These are phyloP conservation scores for Tachyglossus aculeatus DNA, from an alignment of 2,797 vertebrate species.

Conservation along the genomic window DNA sequence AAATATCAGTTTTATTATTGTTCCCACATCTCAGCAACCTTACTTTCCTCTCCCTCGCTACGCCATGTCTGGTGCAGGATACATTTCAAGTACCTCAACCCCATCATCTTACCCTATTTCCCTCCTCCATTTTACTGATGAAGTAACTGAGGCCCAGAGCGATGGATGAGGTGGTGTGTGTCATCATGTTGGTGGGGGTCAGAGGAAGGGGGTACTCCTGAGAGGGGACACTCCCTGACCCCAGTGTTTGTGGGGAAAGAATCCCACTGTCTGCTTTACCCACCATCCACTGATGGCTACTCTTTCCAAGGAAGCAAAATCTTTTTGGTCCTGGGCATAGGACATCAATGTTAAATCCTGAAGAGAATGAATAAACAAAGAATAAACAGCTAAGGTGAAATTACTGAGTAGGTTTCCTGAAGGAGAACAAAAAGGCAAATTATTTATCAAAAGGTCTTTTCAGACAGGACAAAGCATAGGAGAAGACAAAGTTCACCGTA, in stretches of 20 bases:
- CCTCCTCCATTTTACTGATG: background rate
- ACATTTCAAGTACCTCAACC: no score
- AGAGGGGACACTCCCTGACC: background rate
- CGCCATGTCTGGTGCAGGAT: no score
- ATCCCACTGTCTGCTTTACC: no score
- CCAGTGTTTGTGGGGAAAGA: background rate
- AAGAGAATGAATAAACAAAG: constrained; percentile 42
- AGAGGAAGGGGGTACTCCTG: background rate
- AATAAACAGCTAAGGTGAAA: constrained; percentile 13
- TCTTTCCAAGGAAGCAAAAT: constrained; percentile 9
- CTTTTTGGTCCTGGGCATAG: background rate
- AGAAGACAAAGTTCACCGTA: constrained; percentile 22
- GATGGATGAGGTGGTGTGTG: background rate
- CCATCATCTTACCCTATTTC: background rate
- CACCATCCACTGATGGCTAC: no score
- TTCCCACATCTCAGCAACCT: no score
- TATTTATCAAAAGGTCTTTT: constrained; percentile 26
- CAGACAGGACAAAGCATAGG: constrained; percentile 12
- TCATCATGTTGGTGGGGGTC: no score
- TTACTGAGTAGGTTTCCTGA: constrained; percentile 37
- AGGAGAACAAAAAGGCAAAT: constrained; percentile 42
- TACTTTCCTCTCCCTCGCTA: no score
- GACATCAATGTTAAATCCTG: background rate
- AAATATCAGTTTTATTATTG: no score
- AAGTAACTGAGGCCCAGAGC: background rate